A percentile compares a stretch with the other conserved stretches of the same genome.
phyloP scores from a whole-genome alignment of 2,888 invertebrate species.

The Pilophorus perplexus region DNA sequence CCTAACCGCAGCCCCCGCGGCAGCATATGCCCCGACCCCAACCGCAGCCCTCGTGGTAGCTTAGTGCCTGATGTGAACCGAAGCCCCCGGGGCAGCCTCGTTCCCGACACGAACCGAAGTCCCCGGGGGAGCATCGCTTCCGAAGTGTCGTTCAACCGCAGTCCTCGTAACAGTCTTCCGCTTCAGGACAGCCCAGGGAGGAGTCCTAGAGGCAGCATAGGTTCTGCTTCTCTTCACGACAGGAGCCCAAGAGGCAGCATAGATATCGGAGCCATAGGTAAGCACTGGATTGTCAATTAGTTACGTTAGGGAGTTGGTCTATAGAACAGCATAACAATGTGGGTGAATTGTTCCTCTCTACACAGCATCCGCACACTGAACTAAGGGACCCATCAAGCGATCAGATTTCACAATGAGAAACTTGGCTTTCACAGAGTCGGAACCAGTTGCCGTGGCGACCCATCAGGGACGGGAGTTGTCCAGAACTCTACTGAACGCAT shows the following conservation, averaged over 20 bases:
- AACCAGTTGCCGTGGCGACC: too few species aligned
- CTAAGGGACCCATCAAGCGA: too few species aligned
- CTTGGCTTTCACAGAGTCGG: too few species aligned
- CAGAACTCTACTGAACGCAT: too few species aligned
- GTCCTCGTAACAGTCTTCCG: constrained; percentile 54
- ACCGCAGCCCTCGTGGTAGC: constrained; percentile 51
- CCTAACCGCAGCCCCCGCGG: constrained; percentile 55
- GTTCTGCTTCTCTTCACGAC: constrained; percentile 52
- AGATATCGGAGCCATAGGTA: constrained; percentile 52
- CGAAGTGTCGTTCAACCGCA: constrained; percentile 53
- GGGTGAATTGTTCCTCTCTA: too few species aligned
- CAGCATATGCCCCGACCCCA: constrained; percentile 55
- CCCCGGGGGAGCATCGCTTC: constrained; percentile 54
- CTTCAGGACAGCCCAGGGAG: constrained; percentile 55
- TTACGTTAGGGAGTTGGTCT: too few species aligned
- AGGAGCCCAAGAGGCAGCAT: constrained; percentile 58
- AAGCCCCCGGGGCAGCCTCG: constrained; percentile 50
- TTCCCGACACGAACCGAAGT: constrained; percentile 54
- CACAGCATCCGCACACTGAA: neutral
- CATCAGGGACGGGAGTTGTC: too few species aligned
- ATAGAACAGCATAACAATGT: neutral
- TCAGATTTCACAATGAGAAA: too few species aligned
- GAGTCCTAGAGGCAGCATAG: constrained; percentile 63
- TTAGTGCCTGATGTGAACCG: constrained; percentile 51
- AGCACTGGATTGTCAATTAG: too few species aligned